These are phyloP conservation scores for Papilio aristodemus DNA, from an alignment of 1,140 invertebrate genomes.

Conservation along the genomic window DNA sequence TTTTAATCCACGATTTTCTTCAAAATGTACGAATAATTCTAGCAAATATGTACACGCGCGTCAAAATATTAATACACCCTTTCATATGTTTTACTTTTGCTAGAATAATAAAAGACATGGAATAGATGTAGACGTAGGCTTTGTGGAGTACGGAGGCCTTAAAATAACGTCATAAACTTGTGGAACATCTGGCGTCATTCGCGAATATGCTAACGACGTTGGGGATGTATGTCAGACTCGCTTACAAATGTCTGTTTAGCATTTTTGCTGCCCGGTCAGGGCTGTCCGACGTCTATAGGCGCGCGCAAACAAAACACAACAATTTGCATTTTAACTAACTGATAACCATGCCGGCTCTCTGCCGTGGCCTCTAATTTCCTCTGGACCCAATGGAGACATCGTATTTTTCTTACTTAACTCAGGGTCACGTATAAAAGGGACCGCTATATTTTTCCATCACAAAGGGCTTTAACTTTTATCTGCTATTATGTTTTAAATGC, in stretches of 20 bases:
- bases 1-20: too few species aligned
- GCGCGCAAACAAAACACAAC: constrained; percentile 67
- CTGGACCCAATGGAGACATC: constrained; percentile 49
- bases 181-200: constrained; percentile 38
- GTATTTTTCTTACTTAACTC: constrained; percentile 51
- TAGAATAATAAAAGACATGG: constrained; percentile 4
- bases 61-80: not conserved
- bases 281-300: constrained; percentile 48
- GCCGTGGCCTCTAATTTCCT: constrained; percentile 53
- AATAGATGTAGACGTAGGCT: not conserved
- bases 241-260: constrained; percentile 69
- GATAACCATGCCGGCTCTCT: constrained; percentile 60
- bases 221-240: constrained; percentile 51
- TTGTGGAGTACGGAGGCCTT: constrained; percentile 4
- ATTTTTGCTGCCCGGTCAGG: constrained; percentile 54
- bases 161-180: constrained; percentile 27
- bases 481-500: constrained; percentile 25
- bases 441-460: constrained; percentile 46
- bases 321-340: constrained; percentile 77
- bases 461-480: constrained; percentile 50
- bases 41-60: not conserved
- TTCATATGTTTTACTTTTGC: constrained; percentile 2
- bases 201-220: constrained; percentile 49
- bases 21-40: too few species aligned
- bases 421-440: constrained; percentile 44